Percentiles rank a stretch among this genome's conserved stretches.
phyloP scores from a whole-genome alignment of 2,113 vertebrate species.

The Eolophus roseicapilla region DNA sequence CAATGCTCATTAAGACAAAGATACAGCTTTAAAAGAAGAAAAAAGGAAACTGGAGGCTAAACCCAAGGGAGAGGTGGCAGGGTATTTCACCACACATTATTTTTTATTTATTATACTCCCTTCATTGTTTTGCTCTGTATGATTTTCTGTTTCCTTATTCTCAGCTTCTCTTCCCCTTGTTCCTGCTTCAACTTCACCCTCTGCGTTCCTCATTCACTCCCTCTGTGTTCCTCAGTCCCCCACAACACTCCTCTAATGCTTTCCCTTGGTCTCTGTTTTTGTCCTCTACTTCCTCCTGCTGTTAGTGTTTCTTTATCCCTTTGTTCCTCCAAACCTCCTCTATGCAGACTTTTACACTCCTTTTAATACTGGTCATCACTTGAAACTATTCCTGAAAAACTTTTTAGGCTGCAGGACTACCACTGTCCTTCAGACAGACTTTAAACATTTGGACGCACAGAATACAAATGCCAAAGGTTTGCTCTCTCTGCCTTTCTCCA shows the following conservation, averaged over 20 bases:
- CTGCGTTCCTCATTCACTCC: neutral
- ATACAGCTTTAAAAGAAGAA: neutral
- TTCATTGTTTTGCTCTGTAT: neutral
- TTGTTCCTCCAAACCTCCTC: neutral
- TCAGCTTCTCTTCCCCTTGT: neutral
- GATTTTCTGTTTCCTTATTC: neutral
- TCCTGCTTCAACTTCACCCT: neutral
- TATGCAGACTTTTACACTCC: neutral
- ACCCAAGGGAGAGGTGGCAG: neutral
- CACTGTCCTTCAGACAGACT: neutral
- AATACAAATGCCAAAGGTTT: neutral
- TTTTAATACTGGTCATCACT: neutral
- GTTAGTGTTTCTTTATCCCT: neutral
- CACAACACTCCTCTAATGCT: rapidly evolving
- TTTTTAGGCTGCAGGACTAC: neutral
- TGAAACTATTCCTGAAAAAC: neutral
- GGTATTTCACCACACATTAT: neutral
- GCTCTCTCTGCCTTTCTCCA: neutral
- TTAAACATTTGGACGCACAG: neutral
- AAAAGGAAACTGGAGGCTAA: neutral
- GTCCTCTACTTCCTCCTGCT: neutral
- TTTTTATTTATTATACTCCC: neutral
- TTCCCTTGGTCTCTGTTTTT: neutral
- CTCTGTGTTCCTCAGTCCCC: neutral
- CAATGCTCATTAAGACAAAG: neutral